Evolutionary conservation across 2,113 vertebrate genomes (phyloP).

Genomic region (Puma concolor): DNA sequence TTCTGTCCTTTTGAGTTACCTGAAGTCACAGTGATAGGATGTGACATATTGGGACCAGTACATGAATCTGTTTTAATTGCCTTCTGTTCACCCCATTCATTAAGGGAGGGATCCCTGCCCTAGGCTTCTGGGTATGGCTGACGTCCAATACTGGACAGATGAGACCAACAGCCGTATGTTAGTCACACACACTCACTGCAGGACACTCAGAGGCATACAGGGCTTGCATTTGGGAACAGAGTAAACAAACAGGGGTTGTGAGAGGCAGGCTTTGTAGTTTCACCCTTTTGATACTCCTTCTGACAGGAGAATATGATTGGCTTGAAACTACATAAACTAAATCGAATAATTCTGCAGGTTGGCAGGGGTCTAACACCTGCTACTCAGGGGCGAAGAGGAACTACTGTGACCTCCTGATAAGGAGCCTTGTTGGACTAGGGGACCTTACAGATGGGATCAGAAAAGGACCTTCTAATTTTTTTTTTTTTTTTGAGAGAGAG

Average conservation of each 20-base stretch:
- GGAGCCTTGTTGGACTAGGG: background rate
- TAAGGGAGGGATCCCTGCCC: background rate
- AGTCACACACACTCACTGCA: background rate
- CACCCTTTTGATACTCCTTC: too few species aligned
- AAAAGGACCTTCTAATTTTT: background rate
- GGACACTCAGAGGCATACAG: background rate
- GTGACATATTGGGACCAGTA: background rate
- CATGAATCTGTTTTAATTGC: background rate
- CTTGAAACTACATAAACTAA: background rate
- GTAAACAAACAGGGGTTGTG: background rate
- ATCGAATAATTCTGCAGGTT: background rate
- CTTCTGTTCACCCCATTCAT: background rate
- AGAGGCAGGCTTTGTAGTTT: background rate
- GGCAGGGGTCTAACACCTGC: background rate
- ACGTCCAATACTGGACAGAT: background rate
- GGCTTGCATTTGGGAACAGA: background rate
- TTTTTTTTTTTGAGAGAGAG: too few species aligned
- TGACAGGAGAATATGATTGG: background rate
- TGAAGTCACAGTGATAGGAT: background rate
- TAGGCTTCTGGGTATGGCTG: background rate
- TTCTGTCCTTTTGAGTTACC: background rate
- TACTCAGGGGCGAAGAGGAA: background rate
- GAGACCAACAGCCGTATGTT: background rate
- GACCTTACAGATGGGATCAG: background rate
- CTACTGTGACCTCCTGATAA: background rate